Percentiles rank a stretch among this genome's conserved stretches.
These are phyloP conservation scores for Pomatostomus ruficeps DNA, from an alignment of 2,113 vertebrate genomes.

Conservation along the genomic window DNA sequence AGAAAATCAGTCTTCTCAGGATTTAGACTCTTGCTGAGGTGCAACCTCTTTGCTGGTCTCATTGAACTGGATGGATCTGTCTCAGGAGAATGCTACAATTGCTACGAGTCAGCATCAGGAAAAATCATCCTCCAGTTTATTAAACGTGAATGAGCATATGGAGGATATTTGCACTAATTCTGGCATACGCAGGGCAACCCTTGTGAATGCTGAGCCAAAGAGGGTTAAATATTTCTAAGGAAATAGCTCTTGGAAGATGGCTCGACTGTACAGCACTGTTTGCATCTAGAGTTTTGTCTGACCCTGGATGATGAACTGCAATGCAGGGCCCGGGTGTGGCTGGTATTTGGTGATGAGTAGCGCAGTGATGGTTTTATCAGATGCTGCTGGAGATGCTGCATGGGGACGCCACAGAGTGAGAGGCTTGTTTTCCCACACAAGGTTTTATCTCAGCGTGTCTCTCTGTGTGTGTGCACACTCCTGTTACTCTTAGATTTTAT, in stretches of 20 bases:
- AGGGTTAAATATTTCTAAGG: not conserved
- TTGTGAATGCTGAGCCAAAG: not conserved
- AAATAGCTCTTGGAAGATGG: not conserved
- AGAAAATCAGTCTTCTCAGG: not conserved
- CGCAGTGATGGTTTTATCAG: not conserved
- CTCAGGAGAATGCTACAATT: not conserved
- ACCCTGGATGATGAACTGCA: not conserved
- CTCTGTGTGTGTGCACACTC: not conserved
- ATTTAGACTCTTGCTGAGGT: not conserved
- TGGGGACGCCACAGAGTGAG: accelerated
- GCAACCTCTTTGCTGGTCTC: not conserved
- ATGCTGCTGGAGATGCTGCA: not conserved
- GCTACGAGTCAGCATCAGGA: not conserved
- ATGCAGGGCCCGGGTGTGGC: not conserved
- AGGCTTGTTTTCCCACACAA: not conserved
- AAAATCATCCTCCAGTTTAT: not conserved
- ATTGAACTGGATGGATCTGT: not conserved
- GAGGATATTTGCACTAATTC: not conserved
- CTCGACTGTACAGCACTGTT: not conserved
- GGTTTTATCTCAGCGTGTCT: not conserved
- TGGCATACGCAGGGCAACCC: accelerated
- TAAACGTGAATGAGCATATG: not conserved
- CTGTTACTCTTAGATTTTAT: not conserved
- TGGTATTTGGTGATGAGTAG: not conserved
- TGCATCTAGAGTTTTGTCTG: not conserved